Evolutionary conservation across 2,888 invertebrate genomes (phyloP).

Genomic region (Neoitamus cyanurus): DNA sequence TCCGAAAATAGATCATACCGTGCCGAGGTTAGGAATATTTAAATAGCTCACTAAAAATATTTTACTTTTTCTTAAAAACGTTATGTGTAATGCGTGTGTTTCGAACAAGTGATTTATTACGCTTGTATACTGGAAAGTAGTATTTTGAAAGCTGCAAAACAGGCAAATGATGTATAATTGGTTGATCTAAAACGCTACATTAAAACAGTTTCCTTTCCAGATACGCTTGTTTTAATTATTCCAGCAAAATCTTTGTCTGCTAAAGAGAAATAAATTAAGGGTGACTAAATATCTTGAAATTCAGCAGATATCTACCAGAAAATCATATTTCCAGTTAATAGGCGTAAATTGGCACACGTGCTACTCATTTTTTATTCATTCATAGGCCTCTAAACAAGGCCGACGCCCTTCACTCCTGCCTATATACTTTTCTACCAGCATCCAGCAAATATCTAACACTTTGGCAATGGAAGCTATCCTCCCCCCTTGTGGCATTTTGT

Average conservation of each 20-base stretch:
- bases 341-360: slow-evolving; percentile 46
- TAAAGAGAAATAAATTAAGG: background rate
- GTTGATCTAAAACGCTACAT: too few species aligned
- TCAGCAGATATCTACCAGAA: background rate
- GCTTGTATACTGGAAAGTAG: too few species aligned
- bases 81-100: too few species aligned
- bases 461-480: background rate
- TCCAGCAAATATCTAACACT: background rate
- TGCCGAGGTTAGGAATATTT: too few species aligned
- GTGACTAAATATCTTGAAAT: background rate
- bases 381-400: background rate
- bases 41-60: too few species aligned
- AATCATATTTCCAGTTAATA: slow-evolving; percentile 37
- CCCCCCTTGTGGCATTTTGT: background rate
- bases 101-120: too few species aligned
- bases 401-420: background rate
- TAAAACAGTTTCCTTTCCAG: too few species aligned
- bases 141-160: too few species aligned
- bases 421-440: background rate
- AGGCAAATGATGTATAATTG: too few species aligned
- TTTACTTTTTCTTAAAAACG: too few species aligned
- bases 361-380: slow-evolving; percentile 45
- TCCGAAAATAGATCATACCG: too few species aligned
- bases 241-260: background rate
- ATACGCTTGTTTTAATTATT: background rate